Evolutionary conservation across 2,888 invertebrate genomes (phyloP).

Genomic region (Troglohyphantes excavatus): DNA sequence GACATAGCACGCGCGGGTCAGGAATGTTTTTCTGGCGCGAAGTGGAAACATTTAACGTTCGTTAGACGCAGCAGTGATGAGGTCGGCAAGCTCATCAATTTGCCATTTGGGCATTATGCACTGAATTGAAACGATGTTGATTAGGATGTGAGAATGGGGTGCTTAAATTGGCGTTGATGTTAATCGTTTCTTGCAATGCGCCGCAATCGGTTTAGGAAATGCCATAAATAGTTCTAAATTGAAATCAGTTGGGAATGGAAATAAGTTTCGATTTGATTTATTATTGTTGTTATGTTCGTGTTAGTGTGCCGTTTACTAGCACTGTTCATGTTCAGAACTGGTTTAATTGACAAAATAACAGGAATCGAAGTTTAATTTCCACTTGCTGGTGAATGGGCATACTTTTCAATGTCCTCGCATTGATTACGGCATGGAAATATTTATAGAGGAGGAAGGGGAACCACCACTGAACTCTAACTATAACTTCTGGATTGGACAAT

Average conservation of each 20-base stretch:
- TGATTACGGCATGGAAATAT: too few relatives aligned
- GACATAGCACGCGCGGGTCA: not conserved
- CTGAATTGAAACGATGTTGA: not conserved
- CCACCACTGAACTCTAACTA: too few relatives aligned
- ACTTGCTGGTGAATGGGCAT: too few relatives aligned
- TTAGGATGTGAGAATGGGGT: not conserved
- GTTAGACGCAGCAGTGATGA: not conserved
- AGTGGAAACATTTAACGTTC: not conserved
- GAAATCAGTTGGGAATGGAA: not conserved
- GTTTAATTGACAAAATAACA: too few relatives aligned
- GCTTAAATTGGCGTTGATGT: not conserved
- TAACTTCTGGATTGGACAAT: too few relatives aligned
- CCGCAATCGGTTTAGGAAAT: not conserved
- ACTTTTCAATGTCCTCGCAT: too few relatives aligned
- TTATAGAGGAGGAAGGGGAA: too few relatives aligned
- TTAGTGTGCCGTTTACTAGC: too few relatives aligned
- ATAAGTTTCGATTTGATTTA: too few relatives aligned
- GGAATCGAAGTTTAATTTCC: too few relatives aligned
- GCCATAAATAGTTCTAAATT: not conserved
- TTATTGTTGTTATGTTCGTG: too few relatives aligned
- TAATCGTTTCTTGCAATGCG: constrained; percentile 1
- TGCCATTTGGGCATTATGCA: not conserved
- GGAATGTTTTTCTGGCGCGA: not conserved
- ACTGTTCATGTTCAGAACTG: too few relatives aligned
- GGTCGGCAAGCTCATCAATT: not conserved